Evolutionary conservation across 2,113 vertebrate genomes (phyloP).

Genomic region (Brienomyrus longianalis): DNA sequence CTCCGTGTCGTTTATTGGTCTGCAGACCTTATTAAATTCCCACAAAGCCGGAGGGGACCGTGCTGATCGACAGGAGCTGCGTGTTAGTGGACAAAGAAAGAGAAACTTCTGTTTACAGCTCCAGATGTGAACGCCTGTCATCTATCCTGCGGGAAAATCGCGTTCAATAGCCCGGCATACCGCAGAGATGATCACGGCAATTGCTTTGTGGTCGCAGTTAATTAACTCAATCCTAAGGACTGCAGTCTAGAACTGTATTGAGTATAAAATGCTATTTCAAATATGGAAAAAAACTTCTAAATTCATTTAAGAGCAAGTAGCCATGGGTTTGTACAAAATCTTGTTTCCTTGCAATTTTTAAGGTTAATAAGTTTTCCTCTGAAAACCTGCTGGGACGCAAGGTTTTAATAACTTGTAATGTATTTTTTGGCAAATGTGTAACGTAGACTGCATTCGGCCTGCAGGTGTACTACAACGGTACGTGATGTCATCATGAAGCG

Average conservation of each 20-base stretch:
- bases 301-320: not conserved
- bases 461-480: not conserved
- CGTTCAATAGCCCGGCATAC: not conserved
- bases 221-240: not conserved
- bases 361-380: not conserved
- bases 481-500: not conserved
- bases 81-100: not conserved
- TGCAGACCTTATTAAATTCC: slow-evolving; percentile 23
- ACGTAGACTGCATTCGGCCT: not conserved
- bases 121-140: not conserved
- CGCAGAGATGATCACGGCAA: not conserved
- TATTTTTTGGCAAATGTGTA: not conserved
- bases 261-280: not conserved
- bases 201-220: not conserved
- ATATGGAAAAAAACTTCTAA: not conserved
- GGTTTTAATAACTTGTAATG: not conserved
- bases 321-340: not conserved
- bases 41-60: slow-evolving; percentile 15
- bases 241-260: not conserved
- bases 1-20: slow-evolving; percentile 32
- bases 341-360: not conserved
- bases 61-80: not conserved
- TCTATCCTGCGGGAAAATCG: not conserved
- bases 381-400: not conserved
- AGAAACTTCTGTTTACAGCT: not conserved